Conservation (phyloP, 2,888 invertebrate genomes). For the Drosophila pegasa region DNA sequence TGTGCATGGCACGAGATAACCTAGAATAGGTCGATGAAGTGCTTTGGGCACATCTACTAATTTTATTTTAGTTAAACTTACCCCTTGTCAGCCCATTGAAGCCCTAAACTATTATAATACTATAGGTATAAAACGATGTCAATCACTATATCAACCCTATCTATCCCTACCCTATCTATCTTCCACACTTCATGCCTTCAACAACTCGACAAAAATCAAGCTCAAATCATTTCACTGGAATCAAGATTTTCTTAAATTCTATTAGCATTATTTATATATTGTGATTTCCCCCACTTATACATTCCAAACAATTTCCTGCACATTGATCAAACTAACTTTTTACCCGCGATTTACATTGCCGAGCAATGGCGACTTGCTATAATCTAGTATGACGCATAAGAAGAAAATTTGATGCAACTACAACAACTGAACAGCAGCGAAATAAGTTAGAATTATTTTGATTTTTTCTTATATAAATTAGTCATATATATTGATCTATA, state of each 20-base stretch:
- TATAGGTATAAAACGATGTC: no score
- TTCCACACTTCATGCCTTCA: no score
- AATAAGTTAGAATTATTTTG: slow-evolving; percentile 3
- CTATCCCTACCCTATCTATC: no score
- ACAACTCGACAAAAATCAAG: neutral
- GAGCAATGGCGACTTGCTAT: neutral
- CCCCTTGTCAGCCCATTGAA: no score
- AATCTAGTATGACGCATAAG: slow-evolving; percentile 34
- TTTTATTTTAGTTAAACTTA: no score
- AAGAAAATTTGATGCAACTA: slow-evolving; percentile 4
- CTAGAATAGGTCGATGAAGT: no score
- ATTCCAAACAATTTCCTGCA: neutral
- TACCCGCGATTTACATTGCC: slow-evolving; percentile 8
- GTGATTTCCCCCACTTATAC: neutral
- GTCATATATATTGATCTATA: slow-evolving; percentile 15
- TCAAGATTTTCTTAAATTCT: neutral
- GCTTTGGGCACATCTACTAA: no score
- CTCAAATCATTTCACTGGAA: neutral
- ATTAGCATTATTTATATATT: neutral
- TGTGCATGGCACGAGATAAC: no score
- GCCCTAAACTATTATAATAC: no score
- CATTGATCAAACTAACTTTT: slow-evolving; percentile 1
- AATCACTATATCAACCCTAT: no score
- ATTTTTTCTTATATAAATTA: slow-evolving; percentile 13
- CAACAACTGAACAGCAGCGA: neutral